Conservation (phyloP, 1,140 invertebrate genomes). For the Bombus affinis region DNA sequence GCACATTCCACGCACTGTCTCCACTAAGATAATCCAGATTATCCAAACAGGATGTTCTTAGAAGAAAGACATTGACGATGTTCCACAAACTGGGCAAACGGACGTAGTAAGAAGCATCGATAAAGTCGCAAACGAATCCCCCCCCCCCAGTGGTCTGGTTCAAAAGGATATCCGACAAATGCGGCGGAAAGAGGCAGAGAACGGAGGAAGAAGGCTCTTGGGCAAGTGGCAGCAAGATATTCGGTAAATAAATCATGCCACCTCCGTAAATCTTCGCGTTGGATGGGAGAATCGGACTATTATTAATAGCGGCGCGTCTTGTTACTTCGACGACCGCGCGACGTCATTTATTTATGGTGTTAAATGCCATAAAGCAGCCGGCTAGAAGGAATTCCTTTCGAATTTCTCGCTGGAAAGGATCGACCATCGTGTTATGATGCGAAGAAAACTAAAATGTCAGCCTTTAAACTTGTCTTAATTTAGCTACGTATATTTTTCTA, state of each 20-base stretch:
- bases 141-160: background rate
- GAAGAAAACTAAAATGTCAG: background rate
- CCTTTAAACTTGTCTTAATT: too few relatives aligned
- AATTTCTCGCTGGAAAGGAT: background rate
- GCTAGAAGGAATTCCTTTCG: background rate
- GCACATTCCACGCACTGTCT: too few relatives aligned
- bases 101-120: background rate
- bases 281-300: conserved; percentile 35
- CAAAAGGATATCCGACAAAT: background rate
- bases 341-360: conserved; percentile 35
- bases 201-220: too few relatives aligned
- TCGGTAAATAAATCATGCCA: conserved; percentile 40
- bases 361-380: conserved; percentile 20
- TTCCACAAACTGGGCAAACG: too few relatives aligned
- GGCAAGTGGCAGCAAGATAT: conserved; percentile 25
- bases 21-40: too few relatives aligned
- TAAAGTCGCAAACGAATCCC: background rate
- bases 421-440: background rate
- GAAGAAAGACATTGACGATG: background rate
- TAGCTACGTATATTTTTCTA: too few relatives aligned
- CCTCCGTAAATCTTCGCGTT: conserved; percentile 34
- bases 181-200: background rate
- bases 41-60: too few relatives aligned
- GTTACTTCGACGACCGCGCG: conserved; percentile 43
- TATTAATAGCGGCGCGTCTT: conserved; percentile 40